Evolutionary conservation across 1,140 invertebrate species (phyloP).

Genomic region (Glossosoma conforme): DNA sequence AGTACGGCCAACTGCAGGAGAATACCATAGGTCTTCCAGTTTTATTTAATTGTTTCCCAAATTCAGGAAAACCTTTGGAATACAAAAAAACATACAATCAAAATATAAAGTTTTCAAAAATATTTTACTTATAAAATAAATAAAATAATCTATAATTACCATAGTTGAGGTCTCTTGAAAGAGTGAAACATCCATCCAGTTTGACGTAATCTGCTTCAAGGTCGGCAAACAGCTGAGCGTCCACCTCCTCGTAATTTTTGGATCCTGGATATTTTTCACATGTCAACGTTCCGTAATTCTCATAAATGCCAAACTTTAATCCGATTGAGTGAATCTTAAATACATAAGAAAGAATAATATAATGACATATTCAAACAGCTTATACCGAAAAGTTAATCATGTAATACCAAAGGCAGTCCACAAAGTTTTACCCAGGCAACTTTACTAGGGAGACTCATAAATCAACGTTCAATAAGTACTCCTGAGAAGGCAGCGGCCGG

Average conservation of each 20-base stretch:
- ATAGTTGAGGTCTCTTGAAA: slow-evolving; percentile 44
- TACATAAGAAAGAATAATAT: not conserved
- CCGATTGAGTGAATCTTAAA: slow-evolving; percentile 65
- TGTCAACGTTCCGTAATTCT: slow-evolving; percentile 73
- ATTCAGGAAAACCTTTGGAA: slow-evolving; percentile 60
- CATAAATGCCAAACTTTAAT: slow-evolving; percentile 80
- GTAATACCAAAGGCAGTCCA: too few relatives aligned
- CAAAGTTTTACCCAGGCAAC: too few relatives aligned
- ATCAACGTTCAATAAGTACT: too few relatives aligned
- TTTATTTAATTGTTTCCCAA: slow-evolving; percentile 61
- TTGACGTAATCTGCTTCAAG: slow-evolving; percentile 84
- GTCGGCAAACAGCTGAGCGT: slow-evolving; percentile 73
- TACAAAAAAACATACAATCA: too few relatives aligned
- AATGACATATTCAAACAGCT: not conserved
- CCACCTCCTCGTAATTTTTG: slow-evolving; percentile 60
- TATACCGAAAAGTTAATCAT: slow-evolving; percentile 1
- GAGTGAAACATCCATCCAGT: slow-evolving; percentile 74
- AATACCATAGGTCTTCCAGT: slow-evolving; percentile 75
- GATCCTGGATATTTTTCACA: slow-evolving; percentile 78
- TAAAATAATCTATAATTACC: slow-evolving; percentile 19
- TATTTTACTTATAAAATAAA: slow-evolving; percentile 1
- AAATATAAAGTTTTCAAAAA: too few relatives aligned
- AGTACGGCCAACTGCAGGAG: slow-evolving; percentile 78
- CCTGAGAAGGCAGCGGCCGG: too few relatives aligned
- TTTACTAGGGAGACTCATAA: too few relatives aligned